Base-by-base conservation (phyloP, 92 coral and sea anemone genomes). In the Parazoanthus darwini region DNA sequence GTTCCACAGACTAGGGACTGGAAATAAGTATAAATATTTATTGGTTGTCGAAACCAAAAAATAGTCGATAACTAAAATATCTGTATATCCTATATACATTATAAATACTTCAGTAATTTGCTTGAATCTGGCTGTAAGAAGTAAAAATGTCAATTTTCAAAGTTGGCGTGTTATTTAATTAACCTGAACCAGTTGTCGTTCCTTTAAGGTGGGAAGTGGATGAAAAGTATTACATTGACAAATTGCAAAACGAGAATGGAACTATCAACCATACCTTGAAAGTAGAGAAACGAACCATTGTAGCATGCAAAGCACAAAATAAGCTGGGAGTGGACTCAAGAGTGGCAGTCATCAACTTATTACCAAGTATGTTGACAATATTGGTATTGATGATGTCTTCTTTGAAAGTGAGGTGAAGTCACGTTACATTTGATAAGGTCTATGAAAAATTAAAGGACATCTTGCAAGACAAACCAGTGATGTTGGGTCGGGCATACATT, bases 231-330 rank as follows among this genome's bases (percentile, higher is more conserved):
- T 68, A 83, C 43, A 14, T 66, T 22, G 63, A 70, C 67, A 26
- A 43, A 8, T 0, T 48, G 67, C 79, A 10, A 26, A 79, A 84
- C 29, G 79, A 84, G 43, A 84, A 84, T 72, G 87, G 87, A 43
- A 84, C 87, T 2, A 84, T 84, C 20, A 14, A 74, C 39, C 54
- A 43, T 9, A 84, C 77, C 13, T 35, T 84, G 10, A 70, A 71
- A 46, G 79, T 84, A 73, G n/a, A 26, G 66, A 46, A 73, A 33
- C 87, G 14, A 7, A 71, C 78, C 42, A 18, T 3, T 0, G 87
- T 84, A 68, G 87, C 79, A 16, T 84, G 87, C n/a, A 73, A 71
- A 71, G 87, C 87, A 48, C 79, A 84, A 33, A 71, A 84, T 71
- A 50, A 4, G 44, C 6, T 70, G 29, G 87, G 79, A 14, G 33